Conservation (phyloP, 2,888 invertebrate genomes). For the Bibio marci region DNA sequence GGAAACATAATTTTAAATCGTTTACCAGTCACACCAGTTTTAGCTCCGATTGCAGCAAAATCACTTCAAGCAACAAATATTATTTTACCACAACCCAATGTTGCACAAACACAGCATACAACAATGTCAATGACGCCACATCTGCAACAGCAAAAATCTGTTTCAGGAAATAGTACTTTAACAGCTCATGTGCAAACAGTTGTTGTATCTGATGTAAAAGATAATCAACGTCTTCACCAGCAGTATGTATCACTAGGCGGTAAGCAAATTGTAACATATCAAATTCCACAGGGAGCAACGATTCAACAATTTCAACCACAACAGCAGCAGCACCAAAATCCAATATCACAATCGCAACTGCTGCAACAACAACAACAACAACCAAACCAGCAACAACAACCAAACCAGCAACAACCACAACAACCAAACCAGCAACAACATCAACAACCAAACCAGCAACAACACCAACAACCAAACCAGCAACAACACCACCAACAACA, state of each 20-base stretch:
- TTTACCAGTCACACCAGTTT: constrained; percentile 38
- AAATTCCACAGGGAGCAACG: no score
- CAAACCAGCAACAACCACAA: constrained; percentile 5
- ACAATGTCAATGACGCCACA: not conserved
- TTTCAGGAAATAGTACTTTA: not conserved
- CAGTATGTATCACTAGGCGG: no score
- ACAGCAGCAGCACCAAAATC: not conserved
- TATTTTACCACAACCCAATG: constrained; percentile 24
- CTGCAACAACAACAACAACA: constrained; percentile 10
- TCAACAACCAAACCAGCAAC: not conserved
- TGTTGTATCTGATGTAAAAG: not conserved
- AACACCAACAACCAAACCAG: not conserved
- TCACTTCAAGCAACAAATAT: constrained; percentile 34
- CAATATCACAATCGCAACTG: not conserved
- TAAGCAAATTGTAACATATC: no score
- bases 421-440: no score
- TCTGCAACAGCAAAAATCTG: not conserved
- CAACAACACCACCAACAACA: not conserved
- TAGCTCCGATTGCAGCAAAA: constrained; percentile 36
- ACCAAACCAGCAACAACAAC: not conserved
- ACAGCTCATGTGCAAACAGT: not conserved
- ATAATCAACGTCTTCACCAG: not conserved
- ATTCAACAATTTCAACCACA: constrained; percentile 23
- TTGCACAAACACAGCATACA: constrained; percentile 16
- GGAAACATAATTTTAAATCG: constrained; percentile 28